Conservation (phyloP, 2,797 vertebrate species). For the Diplodus sargus region DNA sequence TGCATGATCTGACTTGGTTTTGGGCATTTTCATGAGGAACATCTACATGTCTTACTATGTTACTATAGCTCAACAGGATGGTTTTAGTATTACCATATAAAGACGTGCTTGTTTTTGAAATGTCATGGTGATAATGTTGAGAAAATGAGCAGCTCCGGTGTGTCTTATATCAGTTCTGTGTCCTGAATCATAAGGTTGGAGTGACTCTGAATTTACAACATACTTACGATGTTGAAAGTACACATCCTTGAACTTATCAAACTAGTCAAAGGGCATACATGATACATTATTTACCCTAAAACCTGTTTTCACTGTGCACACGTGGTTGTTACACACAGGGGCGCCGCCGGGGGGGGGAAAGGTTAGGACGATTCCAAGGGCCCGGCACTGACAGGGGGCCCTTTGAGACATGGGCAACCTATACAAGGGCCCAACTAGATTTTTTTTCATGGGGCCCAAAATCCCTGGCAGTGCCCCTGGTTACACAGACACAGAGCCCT, state of each 20-base stretch:
- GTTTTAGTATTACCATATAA: neutral
- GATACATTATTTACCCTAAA: neutral
- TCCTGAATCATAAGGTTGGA: constrained; percentile 4
- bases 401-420: too few species aligned
- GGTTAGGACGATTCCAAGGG: too few species aligned
- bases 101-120: constrained; percentile 4
- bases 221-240: neutral
- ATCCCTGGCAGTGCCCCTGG: too few species aligned
- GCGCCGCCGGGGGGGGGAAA: too few species aligned
- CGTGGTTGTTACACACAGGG: neutral
- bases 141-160: neutral
- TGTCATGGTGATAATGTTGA: constrained; percentile 2
- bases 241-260: neutral
- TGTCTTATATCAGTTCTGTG: neutral
- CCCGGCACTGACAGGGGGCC: too few species aligned
- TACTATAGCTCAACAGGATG: neutral
- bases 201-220: neutral
- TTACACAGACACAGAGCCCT: neutral
- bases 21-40: too few species aligned
- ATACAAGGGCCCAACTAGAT: too few species aligned
- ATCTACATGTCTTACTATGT: too few species aligned
- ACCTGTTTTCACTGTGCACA: neutral
- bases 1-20: too few species aligned
- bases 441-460: too few species aligned
- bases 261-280: neutral